Percentiles rank a stretch among this genome's conserved stretches.
These are phyloP conservation scores for Troides aeacus DNA, from an alignment of 2,888 invertebrate genomes.

Conservation along the genomic window DNA sequence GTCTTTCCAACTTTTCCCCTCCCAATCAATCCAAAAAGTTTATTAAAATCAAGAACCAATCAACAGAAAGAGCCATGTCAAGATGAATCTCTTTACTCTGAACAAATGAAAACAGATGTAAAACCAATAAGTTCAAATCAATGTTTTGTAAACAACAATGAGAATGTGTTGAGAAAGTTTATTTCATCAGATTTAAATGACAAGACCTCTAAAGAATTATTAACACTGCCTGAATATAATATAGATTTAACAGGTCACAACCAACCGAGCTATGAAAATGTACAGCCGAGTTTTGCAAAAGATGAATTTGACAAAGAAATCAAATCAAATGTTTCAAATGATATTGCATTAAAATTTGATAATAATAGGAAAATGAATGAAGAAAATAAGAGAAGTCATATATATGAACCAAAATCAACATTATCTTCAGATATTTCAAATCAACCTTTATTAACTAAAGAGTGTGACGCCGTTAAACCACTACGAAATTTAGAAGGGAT, in stretches of 20 bases:
- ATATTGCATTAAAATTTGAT: background rate
- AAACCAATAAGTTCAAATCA: conserved; percentile 30
- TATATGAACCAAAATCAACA: conserved; percentile 2
- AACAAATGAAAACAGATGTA: conserved; percentile 35
- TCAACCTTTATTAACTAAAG: conserved; percentile 31
- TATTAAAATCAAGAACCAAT: conserved; percentile 66
- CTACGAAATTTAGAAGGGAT: conserved; percentile 47
- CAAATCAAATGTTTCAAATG: background rate
- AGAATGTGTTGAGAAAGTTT: conserved; percentile 40
- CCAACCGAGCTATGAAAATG: conserved; percentile 45
- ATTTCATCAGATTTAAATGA: conserved; percentile 48
- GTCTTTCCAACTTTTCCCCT: conserved; percentile 83
- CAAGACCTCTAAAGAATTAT: conserved; percentile 42
- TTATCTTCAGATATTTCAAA: background rate
- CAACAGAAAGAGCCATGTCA: conserved; percentile 48
- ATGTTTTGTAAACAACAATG: conserved; percentile 40
- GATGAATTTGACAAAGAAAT: background rate
- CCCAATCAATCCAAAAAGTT: conserved; percentile 84
- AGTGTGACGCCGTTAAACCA: conserved; percentile 26
- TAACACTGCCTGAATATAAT: conserved; percentile 51
- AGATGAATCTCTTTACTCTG: conserved; percentile 38
- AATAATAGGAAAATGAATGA: background rate
- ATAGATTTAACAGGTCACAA: conserved; percentile 37
- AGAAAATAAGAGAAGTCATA: background rate
- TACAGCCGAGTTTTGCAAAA: conserved; percentile 31